Evolutionary conservation across 2,888 invertebrate species (phyloP).

Genomic region (Drosophila helvetica): DNA sequence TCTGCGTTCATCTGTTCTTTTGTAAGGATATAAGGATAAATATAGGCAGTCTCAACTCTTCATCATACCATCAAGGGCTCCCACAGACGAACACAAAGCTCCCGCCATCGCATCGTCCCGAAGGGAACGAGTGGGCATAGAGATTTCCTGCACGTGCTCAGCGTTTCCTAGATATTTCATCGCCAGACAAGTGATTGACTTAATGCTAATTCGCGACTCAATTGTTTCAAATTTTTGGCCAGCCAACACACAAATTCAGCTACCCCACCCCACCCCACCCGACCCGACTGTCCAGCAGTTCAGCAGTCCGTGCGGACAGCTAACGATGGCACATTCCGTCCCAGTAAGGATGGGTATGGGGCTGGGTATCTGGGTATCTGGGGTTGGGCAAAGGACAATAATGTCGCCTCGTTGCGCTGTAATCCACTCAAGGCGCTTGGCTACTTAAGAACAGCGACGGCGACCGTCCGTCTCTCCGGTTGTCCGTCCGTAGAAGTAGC

Average conservation of each 20-base stretch:
- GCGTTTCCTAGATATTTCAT: slow-evolving; percentile 35
- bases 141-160: slow-evolving; percentile 28
- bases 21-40: too few species aligned
- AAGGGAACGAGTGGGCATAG: background rate
- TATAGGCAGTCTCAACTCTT: too few species aligned
- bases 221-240: slow-evolving; percentile 67
- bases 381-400: slow-evolving; percentile 12
- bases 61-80: background rate
- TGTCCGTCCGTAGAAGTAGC: background rate
- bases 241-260: slow-evolving; percentile 57
- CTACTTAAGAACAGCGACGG: slow-evolving; percentile 55
- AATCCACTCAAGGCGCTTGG: slow-evolving; percentile 68
- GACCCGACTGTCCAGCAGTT: slow-evolving; percentile 18
- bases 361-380: background rate
- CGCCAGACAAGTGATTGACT: slow-evolving; percentile 51
- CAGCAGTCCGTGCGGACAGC: slow-evolving; percentile 41
- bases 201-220: slow-evolving; percentile 69
- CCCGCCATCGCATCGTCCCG: too few species aligned
- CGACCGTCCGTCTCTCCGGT: background rate
- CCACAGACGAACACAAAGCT: too few species aligned
- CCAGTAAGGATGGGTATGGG: background rate
- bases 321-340: slow-evolving; percentile 5
- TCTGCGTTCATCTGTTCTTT: too few species aligned
- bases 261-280: slow-evolving; percentile 32
- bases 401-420: slow-evolving; percentile 59